Percentiles rank a stretch among this genome's conserved stretches.
These are phyloP conservation scores for Drosophila lini DNA, from an alignment of 1,140 invertebrate genomes.

Conservation along the genomic window DNA sequence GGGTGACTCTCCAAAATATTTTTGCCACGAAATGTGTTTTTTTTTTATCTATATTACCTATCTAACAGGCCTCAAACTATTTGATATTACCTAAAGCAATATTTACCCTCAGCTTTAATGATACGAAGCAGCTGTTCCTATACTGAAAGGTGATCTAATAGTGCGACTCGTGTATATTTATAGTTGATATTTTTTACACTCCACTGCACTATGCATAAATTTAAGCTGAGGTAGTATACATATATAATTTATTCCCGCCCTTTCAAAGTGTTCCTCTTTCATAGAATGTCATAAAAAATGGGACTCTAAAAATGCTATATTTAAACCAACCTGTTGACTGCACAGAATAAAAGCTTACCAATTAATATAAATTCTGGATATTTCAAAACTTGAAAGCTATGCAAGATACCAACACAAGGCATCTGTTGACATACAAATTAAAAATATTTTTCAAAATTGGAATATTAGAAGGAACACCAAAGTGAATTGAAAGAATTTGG, in stretches of 20 bases:
- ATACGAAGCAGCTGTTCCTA: slow-evolving; percentile 18
- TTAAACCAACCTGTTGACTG: slow-evolving; percentile 48
- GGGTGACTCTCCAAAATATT: slow-evolving; percentile 15
- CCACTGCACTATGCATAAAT: slow-evolving; percentile 19
- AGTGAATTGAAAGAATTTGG: slow-evolving; percentile 1
- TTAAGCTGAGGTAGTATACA: background rate
- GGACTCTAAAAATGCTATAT: slow-evolving; percentile 37
- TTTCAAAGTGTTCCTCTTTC: background rate
- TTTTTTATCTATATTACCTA: slow-evolving; percentile 9
- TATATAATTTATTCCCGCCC: slow-evolving; percentile 5
- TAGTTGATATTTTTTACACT: slow-evolving; percentile 1
- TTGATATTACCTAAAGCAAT: background rate
- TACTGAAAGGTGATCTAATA: slow-evolving; percentile 11
- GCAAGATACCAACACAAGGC: slow-evolving; percentile 2
- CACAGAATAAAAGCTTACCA: slow-evolving; percentile 1
- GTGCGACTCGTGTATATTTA: background rate
- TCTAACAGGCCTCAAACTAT: slow-evolving; percentile 14
- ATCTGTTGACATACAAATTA: slow-evolving; percentile 17
- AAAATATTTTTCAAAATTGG: background rate
- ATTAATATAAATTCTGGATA: slow-evolving; percentile 24
- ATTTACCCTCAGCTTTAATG: slow-evolving; percentile 2
- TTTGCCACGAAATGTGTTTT: background rate
- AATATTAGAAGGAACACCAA: background rate
- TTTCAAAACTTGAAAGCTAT: slow-evolving; percentile 11
- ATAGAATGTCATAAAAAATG: background rate